These are phyloP conservation scores for Lutjanus campechanus DNA, from an alignment of 2,797 vertebrate genomes.

Conservation along the genomic window DNA sequence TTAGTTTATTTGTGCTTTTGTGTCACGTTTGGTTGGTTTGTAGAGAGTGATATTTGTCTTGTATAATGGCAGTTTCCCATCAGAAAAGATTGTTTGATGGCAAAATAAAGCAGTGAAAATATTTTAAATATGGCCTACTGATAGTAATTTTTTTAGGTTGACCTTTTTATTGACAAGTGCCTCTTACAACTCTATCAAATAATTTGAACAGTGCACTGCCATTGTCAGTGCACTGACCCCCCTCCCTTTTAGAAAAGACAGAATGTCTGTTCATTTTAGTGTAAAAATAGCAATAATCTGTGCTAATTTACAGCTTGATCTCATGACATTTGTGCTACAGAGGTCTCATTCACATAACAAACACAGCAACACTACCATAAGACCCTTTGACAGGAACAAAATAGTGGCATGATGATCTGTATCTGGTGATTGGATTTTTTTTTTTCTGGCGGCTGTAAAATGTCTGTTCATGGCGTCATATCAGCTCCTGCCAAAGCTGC, in stretches of 20 bases:
- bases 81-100: too few species aligned
- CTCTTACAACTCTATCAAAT: too few species aligned
- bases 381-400: constrained; percentile 31
- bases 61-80: too few species aligned
- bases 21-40: too few species aligned
- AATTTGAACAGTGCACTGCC: too few species aligned
- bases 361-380: background rate
- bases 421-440: constrained; percentile 44
- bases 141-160: too few species aligned
- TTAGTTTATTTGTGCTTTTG: too few species aligned
- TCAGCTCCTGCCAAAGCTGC: constrained; percentile 60
- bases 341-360: constrained; percentile 30
- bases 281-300: constrained; percentile 5
- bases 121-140: too few species aligned
- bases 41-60: too few species aligned
- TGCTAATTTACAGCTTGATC: background rate
- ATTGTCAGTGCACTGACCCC: too few species aligned
- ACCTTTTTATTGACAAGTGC: too few species aligned
- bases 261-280: background rate
- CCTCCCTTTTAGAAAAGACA: background rate
- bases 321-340: constrained; percentile 21
- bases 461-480: constrained; percentile 42
- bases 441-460: constrained; percentile 45
- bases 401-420: constrained; percentile 40
- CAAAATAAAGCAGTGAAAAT: too few species aligned